These are phyloP conservation scores for Drosophila subpulchrella DNA, from an alignment of 1,140 invertebrate species.

Conservation along the genomic window DNA sequence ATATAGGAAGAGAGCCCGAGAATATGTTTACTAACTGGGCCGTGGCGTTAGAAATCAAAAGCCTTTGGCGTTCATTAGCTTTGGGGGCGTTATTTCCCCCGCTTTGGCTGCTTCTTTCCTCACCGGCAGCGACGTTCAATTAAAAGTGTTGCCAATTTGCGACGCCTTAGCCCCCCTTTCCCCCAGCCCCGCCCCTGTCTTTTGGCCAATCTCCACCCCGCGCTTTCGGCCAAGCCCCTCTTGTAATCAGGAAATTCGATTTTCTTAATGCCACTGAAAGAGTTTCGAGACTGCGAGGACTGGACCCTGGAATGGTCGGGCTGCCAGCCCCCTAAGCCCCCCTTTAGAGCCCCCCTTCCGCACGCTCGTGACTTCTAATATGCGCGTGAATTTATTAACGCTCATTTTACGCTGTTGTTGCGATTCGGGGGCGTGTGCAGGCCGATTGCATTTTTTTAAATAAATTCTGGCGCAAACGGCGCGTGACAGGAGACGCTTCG, in stretches of 20 bases:
- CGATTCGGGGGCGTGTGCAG: slow-evolving; percentile 72
- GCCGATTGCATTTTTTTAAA: slow-evolving; percentile 82
- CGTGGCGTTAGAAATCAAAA: slow-evolving; percentile 78
- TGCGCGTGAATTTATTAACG: slow-evolving; percentile 81
- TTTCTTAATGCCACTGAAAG: slow-evolving; percentile 77
- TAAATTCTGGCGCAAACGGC: slow-evolving; percentile 79
- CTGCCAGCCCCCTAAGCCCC: not conserved
- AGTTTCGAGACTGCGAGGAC: slow-evolving; percentile 6
- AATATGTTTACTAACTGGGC: slow-evolving; percentile 54
- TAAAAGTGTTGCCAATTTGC: slow-evolving; percentile 83
- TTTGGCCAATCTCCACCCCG: not conserved
- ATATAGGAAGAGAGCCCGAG: slow-evolving; percentile 17
- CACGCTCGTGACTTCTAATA: slow-evolving; percentile 62
- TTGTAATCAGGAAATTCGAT: slow-evolving; percentile 84
- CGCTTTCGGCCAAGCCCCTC: slow-evolving; percentile 8
- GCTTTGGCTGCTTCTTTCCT: not conserved
- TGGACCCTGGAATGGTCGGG: slow-evolving; percentile 16
- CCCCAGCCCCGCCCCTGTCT: not conserved
- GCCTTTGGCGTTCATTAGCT: slow-evolving; percentile 84
- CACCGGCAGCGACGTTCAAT: slow-evolving; percentile 68
- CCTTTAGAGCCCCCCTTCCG: not conserved
- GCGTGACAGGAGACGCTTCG: slow-evolving; percentile 65
- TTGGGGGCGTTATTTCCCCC: slow-evolving; percentile 72
- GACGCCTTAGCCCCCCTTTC: slow-evolving; percentile 30
- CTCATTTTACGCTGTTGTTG: slow-evolving; percentile 61